phyloP scores from a whole-genome alignment of 2,888 invertebrate species.

The Spatulosminthurus flaviceps region DNA sequence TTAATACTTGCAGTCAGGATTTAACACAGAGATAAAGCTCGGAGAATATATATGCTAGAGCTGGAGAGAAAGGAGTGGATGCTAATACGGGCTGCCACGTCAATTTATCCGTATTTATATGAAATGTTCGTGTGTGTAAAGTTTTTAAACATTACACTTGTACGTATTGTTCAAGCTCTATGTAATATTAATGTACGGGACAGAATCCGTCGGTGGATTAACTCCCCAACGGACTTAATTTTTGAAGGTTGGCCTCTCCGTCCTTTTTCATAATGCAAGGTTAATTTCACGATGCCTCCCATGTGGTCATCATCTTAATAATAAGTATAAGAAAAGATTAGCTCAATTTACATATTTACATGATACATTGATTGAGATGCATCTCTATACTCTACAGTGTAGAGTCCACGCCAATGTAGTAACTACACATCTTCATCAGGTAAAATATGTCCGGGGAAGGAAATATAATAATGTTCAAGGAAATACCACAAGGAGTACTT shows the following conservation, averaged over 20 bases:
- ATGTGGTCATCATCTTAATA: slow-evolving; percentile 25
- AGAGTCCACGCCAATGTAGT: no score
- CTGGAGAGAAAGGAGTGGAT: slow-evolving; percentile 8
- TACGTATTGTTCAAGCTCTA: background rate
- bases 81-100: slow-evolving; percentile 16
- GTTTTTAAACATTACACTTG: background rate
- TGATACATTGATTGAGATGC: background rate
- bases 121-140: slow-evolving; percentile 1
- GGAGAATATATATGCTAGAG: background rate
- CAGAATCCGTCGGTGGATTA: slow-evolving; percentile 13
- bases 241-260: slow-evolving; percentile 26
- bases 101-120: slow-evolving; percentile 40
- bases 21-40: slow-evolving; percentile 6
- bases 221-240: slow-evolving; percentile 41
- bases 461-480: background rate
- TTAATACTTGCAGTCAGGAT: slow-evolving; percentile 15
- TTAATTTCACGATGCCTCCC: slow-evolving; percentile 31
- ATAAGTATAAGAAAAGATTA: background rate
- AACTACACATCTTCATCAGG: background rate
- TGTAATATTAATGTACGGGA: slow-evolving; percentile 32
- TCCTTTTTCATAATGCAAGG: slow-evolving; percentile 24
- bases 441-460: background rate
- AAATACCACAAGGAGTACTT: background rate
- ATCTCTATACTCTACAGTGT: background rate
- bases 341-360: slow-evolving; percentile 7